Conservation (phyloP, 1,140 invertebrate species). For the Trichogramma pretiosum region DNA sequence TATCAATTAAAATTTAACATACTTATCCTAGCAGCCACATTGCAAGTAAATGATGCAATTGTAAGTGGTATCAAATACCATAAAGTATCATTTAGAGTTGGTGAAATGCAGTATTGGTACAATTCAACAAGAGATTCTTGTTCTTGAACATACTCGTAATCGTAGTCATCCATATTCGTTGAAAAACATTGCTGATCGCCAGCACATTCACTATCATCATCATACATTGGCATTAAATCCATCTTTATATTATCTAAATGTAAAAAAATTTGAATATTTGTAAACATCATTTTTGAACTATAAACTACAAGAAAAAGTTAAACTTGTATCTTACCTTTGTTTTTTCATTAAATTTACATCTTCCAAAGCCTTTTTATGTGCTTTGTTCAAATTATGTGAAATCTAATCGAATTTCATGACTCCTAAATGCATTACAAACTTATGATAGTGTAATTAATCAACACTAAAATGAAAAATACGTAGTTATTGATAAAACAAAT, state of each 20-base stretch:
- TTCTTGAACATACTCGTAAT: conserved; percentile 32
- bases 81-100: conserved; percentile 32
- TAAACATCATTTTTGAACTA: no score
- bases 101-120: conserved; percentile 32
- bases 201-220: conserved; percentile 30
- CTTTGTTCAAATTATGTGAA: no score
- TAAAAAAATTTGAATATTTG: no score
- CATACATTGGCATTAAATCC: conserved; percentile 27
- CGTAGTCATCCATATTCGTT: conserved; percentile 25
- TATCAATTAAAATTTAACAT: conserved; percentile 17
- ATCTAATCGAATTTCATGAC: no score
- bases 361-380: no score
- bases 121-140: conserved; percentile 30
- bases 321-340: no score
- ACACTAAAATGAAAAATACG: no score
- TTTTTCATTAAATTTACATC: no score
- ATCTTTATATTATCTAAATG: conserved; percentile 19
- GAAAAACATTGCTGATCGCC: conserved; percentile 26
- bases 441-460: no score
- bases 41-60: conserved; percentile 28
- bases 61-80: conserved; percentile 31
- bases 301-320: no score
- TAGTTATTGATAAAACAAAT: no score
- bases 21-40: conserved; percentile 29
- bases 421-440: no score